These are phyloP conservation scores for Lagorchestes hirsutus DNA, from an alignment of 2,797 vertebrate genomes.

Conservation along the genomic window DNA sequence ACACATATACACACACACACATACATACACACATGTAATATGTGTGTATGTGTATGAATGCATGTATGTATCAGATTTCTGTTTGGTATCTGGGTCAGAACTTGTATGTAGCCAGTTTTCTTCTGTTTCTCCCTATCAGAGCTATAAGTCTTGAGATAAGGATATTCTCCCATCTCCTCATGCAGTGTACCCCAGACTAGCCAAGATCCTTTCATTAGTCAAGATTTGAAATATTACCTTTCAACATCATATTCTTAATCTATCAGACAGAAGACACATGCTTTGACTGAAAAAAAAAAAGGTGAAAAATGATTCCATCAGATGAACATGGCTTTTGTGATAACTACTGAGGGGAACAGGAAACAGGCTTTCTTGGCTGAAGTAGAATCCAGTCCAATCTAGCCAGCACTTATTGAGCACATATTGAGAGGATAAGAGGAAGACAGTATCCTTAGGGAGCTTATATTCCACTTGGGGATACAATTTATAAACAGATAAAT, in stretches of 20 bases:
- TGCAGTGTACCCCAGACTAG: background rate
- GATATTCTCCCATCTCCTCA: background rate
- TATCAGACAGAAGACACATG: background rate
- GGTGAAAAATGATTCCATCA: background rate
- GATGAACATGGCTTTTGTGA: background rate
- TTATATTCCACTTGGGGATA: background rate
- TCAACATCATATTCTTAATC: background rate
- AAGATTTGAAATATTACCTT: background rate
- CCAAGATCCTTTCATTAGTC: background rate
- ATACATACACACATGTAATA: no score
- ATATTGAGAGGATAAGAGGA: background rate
- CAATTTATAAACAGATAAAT: background rate
- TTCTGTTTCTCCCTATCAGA: background rate
- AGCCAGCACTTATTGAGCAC: background rate
- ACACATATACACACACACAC: no score
- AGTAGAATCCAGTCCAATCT: background rate
- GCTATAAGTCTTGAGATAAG: background rate
- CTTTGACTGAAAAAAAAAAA: background rate
- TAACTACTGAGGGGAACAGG: background rate
- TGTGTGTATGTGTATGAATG: background rate
- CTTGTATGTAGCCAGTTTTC: background rate
- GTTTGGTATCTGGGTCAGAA: background rate
- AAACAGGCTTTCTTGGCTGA: background rate
- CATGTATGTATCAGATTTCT: background rate
- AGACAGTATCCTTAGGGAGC: background rate